Conservation (phyloP, 2,113 vertebrate genomes). For the Gopherus flavomarginatus region DNA sequence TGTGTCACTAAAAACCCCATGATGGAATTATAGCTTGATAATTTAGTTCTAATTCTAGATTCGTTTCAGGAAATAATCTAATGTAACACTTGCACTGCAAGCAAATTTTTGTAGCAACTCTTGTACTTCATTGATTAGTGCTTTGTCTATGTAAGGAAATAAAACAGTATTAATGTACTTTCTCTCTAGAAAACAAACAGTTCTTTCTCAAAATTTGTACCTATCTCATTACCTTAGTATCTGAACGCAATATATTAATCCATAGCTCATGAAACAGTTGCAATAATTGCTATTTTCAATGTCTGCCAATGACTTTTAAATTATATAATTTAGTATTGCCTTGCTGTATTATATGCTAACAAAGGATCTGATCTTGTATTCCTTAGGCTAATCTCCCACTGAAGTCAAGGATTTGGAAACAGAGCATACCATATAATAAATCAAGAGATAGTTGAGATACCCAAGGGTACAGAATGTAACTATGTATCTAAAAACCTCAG, state of each 20-base stretch:
- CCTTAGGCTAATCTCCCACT: neutral
- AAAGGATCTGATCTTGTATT: neutral
- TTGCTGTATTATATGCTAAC: neutral
- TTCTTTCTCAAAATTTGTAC: neutral
- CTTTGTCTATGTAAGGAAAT: neutral
- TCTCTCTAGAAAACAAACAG: neutral
- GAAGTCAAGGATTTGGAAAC: neutral
- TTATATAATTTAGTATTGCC: neutral
- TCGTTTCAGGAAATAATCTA: no score
- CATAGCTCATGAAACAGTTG: neutral
- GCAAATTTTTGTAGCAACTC: neutral
- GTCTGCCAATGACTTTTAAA: neutral
- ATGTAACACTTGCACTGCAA: neutral
- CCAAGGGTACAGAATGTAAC: no score
- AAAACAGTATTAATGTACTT: neutral
- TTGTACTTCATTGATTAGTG: neutral
- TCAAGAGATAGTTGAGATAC: neutral
- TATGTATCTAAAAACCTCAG: neutral
- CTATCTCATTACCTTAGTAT: neutral
- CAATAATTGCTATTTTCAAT: neutral
- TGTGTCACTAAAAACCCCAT: neutral
- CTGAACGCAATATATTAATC: neutral
- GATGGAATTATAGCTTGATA: neutral
- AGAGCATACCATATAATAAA: neutral
- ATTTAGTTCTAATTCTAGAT: neutral